Evolutionary conservation across 2,113 vertebrate genomes (phyloP), one percentile per base, ranked within the genome.

Genomic region (Pipa parva): DNA sequence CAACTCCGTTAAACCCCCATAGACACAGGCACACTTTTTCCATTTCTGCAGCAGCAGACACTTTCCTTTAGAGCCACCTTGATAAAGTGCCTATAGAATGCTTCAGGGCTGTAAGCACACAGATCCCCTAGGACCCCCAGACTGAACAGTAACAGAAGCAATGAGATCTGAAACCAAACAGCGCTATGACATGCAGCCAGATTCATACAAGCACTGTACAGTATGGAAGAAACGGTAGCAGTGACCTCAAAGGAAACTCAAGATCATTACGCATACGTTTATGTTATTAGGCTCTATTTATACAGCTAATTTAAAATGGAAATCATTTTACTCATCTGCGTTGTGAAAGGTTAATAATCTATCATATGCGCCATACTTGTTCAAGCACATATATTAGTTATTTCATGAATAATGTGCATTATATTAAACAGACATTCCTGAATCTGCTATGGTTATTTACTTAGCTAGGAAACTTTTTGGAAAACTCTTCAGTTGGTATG

Each of bases 81-180:
- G 52, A 69, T 52, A 69, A 42, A 52, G 10, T 59, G 65, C 65
- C 65, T 54, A 4, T 25, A 48, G 65, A 49, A 60, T 28, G 65
- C 65, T 59, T 36, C 15, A 33, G 36, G 65, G 46, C 48, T 59
- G 46, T 60, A 57, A 69, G 60, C 65, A 69, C 46, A 51, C 29
- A 54, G 56, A 9, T 60, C 57, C 48, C 65, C 9, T 29, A 60
- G 57, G 65, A 58, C 63, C 7, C 24, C n/a, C 21, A 20, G 29
- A 42, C 39, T 58, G 63, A 52, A 69, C 45, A 42, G 46, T 28
- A 61, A 58, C 52, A 52, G 66, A 52, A 70, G 48, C 48, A 70
- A 57, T 61, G 66, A 61, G 48, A 68, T 59, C 56, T 59, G 36
- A 29, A 36, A 55, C 56, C 65, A 50, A 25, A 56, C 39, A 56